phyloP scores from a whole-genome alignment of 2,113 vertebrate species.

The Micronycteris hirsuta region DNA sequence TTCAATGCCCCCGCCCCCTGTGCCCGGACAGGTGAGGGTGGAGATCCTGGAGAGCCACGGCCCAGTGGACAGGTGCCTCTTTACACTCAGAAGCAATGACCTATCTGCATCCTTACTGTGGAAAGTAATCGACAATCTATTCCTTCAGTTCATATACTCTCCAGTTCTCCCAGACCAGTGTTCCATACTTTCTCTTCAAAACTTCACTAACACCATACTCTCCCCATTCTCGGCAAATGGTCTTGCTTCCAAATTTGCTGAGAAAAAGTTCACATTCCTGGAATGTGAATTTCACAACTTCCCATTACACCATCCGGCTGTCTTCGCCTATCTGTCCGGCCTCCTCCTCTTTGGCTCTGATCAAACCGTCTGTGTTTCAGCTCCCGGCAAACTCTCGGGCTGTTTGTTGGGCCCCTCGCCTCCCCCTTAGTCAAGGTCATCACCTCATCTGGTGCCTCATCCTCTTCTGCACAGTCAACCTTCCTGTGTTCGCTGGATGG shows the following conservation, averaged over 20 bases:
- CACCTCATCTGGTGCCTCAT: background rate
- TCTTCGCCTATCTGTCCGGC: accelerated
- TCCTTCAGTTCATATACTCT: background rate
- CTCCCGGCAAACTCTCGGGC: accelerated
- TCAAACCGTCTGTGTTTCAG: background rate
- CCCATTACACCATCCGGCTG: accelerated
- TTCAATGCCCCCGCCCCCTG: background rate
- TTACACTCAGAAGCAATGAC: background rate
- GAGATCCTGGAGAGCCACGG: background rate
- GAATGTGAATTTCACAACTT: no score
- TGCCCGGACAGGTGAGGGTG: accelerated
- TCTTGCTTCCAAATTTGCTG: background rate
- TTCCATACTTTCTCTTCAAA: background rate
- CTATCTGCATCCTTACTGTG: background rate
- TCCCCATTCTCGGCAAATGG: background rate
- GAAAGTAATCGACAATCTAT: no score
- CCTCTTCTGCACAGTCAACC: background rate
- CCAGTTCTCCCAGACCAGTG: background rate
- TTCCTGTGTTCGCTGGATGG: background rate
- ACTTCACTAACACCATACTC: accelerated
- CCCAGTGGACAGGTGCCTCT: accelerated
- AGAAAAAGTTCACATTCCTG: background rate
- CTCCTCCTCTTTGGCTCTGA: background rate
- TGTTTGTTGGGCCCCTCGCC: accelerated
- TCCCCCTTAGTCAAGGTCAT: background rate